Percentiles rank a stretch among this genome's conserved stretches.
These are phyloP conservation scores for Microctonus brassicae DNA, from an alignment of 2,888 invertebrate species.

Conservation along the genomic window DNA sequence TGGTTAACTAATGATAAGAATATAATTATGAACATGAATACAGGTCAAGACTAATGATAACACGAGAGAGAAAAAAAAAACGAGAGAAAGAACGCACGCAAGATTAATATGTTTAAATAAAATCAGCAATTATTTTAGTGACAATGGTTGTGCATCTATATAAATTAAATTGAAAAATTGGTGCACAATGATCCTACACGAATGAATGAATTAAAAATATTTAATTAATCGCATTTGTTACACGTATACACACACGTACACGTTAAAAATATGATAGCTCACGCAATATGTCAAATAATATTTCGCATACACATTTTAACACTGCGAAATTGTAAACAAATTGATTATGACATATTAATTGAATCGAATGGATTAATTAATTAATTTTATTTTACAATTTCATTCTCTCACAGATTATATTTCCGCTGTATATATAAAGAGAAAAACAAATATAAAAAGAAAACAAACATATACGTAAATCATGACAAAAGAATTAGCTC, in stretches of 20 bases:
- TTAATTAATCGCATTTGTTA: not conserved
- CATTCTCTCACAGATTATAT: not conserved
- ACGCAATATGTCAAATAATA: not conserved
- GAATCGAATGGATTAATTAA: not conserved
- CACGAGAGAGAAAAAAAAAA: conserved; percentile 8
- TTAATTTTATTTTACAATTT: not conserved
- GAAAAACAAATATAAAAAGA: conserved; percentile 9
- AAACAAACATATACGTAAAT: conserved; percentile 28
- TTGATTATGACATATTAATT: not conserved
- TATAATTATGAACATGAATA: conserved; percentile 37
- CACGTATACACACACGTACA: not conserved
- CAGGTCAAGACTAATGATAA: conserved; percentile 36
- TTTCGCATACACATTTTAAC: not conserved
- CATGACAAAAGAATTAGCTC: conserved; percentile 48
- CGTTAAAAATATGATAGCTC: not conserved
- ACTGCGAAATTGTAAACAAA: not conserved
- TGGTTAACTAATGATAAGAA: conserved; percentile 39
- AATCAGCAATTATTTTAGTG: not conserved
- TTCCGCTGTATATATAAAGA: conserved; percentile 31
- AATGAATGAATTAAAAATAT: conserved; percentile 18
- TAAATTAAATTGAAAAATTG: conserved; percentile 14
- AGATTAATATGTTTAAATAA: conserved; percentile 6
- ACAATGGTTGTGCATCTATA: not conserved
- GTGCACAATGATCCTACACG: conserved; percentile 24
- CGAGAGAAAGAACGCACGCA: not conserved